These are phyloP conservation scores for Corticium candelabrum DNA, from an alignment of 37 sponge, comb jelly and placozoan species.

Conservation along the genomic window DNA sequence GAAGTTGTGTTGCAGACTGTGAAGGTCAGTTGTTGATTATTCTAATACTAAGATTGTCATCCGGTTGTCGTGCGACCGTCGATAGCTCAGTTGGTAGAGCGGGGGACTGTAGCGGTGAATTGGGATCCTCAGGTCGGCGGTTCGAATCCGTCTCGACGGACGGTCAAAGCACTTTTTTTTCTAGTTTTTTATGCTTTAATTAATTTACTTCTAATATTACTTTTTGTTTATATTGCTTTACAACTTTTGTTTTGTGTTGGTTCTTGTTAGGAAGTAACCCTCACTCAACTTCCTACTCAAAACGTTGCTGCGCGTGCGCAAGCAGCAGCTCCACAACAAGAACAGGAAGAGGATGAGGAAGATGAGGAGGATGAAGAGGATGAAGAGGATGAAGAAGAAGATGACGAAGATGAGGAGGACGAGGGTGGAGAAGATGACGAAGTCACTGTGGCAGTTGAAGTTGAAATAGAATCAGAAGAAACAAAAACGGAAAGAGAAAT, in stretches of 20 bases:
- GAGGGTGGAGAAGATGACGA: not conserved
- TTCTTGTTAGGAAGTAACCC: too few relatives aligned
- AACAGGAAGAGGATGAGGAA: too few relatives aligned
- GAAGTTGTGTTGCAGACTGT: not conserved
- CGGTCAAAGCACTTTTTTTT: constrained; percentile 10
- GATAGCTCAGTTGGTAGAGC: constrained; percentile 29
- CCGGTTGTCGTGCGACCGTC: constrained; percentile 17
- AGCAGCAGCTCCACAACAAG: too few relatives aligned
- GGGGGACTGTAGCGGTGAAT: constrained; percentile 1
- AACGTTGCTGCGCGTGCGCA: not conserved
- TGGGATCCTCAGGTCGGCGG: constrained; percentile 26
- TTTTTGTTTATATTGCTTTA: too few relatives aligned
- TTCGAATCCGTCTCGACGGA: constrained; percentile 32
- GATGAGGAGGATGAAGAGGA: not conserved
- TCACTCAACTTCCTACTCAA: too few relatives aligned
- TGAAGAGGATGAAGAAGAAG: not conserved
- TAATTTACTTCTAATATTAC: not conserved
- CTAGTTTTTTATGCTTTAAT: constrained; percentile 8
- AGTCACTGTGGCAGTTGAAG: not conserved
- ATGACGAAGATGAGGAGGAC: not conserved
- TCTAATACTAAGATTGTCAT: not conserved
- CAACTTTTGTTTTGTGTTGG: too few relatives aligned
- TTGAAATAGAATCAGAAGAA: not conserved
- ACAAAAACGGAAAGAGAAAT: not conserved
- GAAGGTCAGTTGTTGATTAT: not conserved